Evolutionary conservation across 2,888 invertebrate genomes (phyloP).

Genomic region (Drosophila algonquin): DNA sequence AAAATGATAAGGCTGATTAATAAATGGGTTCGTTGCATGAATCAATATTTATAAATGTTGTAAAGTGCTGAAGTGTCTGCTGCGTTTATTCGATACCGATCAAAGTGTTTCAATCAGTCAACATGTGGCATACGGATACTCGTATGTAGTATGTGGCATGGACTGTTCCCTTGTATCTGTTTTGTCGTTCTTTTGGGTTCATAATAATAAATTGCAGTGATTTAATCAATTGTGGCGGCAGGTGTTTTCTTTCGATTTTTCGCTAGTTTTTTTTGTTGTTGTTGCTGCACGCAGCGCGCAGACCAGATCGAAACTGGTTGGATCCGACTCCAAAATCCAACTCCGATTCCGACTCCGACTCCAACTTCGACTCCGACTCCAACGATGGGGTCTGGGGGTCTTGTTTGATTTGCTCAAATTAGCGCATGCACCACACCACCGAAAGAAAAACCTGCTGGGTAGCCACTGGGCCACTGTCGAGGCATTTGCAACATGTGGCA

Average conservation of each 20-base stretch:
- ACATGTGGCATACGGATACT: background rate
- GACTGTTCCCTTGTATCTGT: background rate
- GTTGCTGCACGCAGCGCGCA: constrained; percentile 50
- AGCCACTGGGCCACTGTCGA: background rate
- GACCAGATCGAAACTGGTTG: constrained; percentile 57
- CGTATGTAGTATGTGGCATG: constrained; percentile 3
- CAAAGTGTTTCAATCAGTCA: background rate
- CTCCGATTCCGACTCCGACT: background rate
- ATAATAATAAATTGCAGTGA: constrained; percentile 75
- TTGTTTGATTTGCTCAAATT: constrained; percentile 48
- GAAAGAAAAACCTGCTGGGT: constrained; percentile 14
- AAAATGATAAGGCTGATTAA: background rate
- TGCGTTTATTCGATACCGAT: background rate
- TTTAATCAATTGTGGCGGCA: constrained; percentile 80
- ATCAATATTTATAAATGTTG: background rate
- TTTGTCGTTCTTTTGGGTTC: constrained; percentile 39
- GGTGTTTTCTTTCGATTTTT: constrained; percentile 60
- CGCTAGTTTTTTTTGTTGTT: too few relatives aligned
- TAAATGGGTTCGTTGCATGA: background rate
- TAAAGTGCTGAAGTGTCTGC: background rate
- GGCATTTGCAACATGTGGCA: constrained; percentile 36
- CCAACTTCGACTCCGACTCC: constrained; percentile 14
- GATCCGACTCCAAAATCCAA: background rate
- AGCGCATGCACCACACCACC: constrained; percentile 28
- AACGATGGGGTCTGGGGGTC: constrained; percentile 18